A percentile compares a stretch with the other conserved stretches of the same genome.
Conservation (phyloP, 2,113 vertebrate genomes). For the Leptobrachium ailaonicum region DNA sequence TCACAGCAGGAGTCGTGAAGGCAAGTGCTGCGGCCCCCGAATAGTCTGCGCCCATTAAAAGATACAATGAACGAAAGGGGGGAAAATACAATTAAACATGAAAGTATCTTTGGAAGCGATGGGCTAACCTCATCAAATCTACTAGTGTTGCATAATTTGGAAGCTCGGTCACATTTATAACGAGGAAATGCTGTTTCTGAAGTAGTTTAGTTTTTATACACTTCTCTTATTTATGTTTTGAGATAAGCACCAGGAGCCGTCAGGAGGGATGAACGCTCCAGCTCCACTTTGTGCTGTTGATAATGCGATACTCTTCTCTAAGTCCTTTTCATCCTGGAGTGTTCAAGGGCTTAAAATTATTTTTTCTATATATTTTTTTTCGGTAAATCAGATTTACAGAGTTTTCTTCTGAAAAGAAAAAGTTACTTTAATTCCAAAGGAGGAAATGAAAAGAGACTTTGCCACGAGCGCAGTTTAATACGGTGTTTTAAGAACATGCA, state of each 20-base stretch:
- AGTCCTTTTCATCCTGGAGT: constrained; percentile 2
- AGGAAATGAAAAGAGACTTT: not conserved
- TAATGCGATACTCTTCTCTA: constrained; percentile 15
- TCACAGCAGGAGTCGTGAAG: too few relatives aligned
- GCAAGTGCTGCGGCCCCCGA: too few relatives aligned
- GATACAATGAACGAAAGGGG: too few relatives aligned
- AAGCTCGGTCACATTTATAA: too few relatives aligned
- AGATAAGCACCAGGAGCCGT: constrained; percentile 9
- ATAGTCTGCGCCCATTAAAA: too few relatives aligned
- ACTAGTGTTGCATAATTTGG: too few relatives aligned
- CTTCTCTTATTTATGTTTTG: not conserved
- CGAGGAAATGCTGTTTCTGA: too few relatives aligned
- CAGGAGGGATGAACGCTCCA: not conserved
- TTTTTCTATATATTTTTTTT: not conserved
- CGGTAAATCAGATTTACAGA: constrained; percentile 19
- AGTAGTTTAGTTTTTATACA: too few relatives aligned
- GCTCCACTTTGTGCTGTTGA: not conserved
- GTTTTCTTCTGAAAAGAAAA: not conserved
- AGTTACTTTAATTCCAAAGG: not conserved
- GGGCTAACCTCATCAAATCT: too few relatives aligned
- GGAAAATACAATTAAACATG: too few relatives aligned
- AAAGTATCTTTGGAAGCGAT: too few relatives aligned
- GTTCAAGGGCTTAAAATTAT: not conserved
- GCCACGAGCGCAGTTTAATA: not conserved
- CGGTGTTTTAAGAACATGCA: not conserved